A percentile compares a stretch with the other conserved stretches of the same genome.
phyloP scores from a whole-genome alignment of 2,888 invertebrate species.

The Drosophila stalkeri region DNA sequence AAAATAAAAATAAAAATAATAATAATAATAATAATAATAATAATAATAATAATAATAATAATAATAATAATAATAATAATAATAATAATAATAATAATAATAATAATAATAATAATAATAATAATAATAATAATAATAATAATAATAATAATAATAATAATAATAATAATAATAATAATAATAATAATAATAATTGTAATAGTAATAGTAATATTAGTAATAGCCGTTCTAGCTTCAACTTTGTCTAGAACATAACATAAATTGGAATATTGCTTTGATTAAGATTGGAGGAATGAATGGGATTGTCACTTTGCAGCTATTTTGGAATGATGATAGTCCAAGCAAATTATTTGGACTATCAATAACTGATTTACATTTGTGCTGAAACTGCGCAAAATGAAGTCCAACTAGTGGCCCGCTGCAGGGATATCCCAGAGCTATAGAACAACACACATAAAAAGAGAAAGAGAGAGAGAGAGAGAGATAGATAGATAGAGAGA shows the following conservation, averaged over 20 bases:
- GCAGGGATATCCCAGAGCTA: conserved; percentile 19
- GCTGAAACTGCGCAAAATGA: conserved; percentile 63
- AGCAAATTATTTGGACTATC: conserved; percentile 73
- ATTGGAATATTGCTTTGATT: background rate
- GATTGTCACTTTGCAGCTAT: conserved; percentile 19
- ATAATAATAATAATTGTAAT: too few relatives aligned
- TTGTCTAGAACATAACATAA: background rate
- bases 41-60: too few relatives aligned
- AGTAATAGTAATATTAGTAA: too few relatives aligned
- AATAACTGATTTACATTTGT: conserved; percentile 77
- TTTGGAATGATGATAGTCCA: conserved; percentile 23
- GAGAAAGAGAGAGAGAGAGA: background rate
- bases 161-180: too few relatives aligned
- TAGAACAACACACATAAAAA: background rate
- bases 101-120: too few relatives aligned
- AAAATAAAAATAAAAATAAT: too few relatives aligned
- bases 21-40: too few relatives aligned
- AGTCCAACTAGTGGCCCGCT: conserved; percentile 5
- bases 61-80: too few relatives aligned
- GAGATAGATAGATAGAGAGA: background rate
- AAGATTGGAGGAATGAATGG: background rate
- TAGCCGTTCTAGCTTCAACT: background rate
- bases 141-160: too few relatives aligned
- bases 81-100: too few relatives aligned
- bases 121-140: too few relatives aligned